Conservation (phyloP, 2,888 invertebrate species). For the Boloria euphrosyne region DNA sequence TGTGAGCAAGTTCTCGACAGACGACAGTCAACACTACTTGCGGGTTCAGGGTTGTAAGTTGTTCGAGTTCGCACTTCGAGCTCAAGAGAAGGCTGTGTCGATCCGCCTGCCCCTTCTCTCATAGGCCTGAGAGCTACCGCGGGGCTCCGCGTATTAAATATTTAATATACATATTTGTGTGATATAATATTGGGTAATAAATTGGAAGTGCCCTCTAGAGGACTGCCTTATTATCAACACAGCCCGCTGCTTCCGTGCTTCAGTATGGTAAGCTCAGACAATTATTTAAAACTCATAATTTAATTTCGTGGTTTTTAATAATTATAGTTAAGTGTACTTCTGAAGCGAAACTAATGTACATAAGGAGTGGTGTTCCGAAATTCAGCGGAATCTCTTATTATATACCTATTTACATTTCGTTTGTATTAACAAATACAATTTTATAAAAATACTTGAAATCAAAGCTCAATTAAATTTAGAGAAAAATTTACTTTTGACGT, state of each 20-base stretch:
- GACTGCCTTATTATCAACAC: constrained; percentile 19
- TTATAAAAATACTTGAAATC: no score
- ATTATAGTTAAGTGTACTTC: constrained; percentile 5
- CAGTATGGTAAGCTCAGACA: constrained; percentile 22
- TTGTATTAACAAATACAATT: no score
- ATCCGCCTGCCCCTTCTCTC: not conserved
- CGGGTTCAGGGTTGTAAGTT: no score
- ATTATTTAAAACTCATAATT: constrained; percentile 5
- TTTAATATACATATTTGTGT: not conserved
- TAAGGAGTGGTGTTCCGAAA: constrained; percentile 1
- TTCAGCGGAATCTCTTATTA: not conserved
- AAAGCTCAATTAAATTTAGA: no score
- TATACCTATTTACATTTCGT: not conserved
- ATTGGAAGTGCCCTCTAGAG: constrained; percentile 10
- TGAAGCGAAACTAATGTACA: not conserved
- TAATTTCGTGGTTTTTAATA: not conserved
- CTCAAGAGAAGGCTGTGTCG: constrained; percentile 1
- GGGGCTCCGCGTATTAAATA: not conserved
- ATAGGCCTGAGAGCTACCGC: not conserved
- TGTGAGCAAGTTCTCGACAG: no score
- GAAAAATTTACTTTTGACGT: no score
- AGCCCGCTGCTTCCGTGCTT: constrained; percentile 24
- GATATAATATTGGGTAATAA: constrained; percentile 1
- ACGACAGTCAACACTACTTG: no score
- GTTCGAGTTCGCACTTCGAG: not conserved